Evolutionary conservation across 2,113 vertebrate species (phyloP), one percentile per base, ranked within the genome.

Genomic region (Mixornis gularis): DNA sequence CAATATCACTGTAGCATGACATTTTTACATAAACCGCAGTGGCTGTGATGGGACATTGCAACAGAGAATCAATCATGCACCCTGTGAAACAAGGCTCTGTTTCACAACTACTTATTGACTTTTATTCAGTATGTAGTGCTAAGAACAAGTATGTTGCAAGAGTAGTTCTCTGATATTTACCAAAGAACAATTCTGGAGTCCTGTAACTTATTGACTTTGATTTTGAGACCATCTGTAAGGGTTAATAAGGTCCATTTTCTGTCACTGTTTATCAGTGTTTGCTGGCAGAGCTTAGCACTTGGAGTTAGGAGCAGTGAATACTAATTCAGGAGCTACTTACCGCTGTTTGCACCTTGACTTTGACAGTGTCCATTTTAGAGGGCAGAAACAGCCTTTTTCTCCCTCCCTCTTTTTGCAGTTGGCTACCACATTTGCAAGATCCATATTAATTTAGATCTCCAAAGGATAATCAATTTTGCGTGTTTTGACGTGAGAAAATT

Each of bases 401-500:
- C n/a, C 24, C 6, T 58, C 10, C 8, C 13, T 68, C 26, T 52
- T 62, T 69, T 77, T 52, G 21, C 15, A 73, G 19, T 53, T 69
- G 19, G 55, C 72, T 74, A 72, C 34, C 3, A 8, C 51, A 51
- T 89, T 93, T 92, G 19, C 46, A 60, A 89, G 49, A 36, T 32
- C 12, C 1, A 2, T 44, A 73, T 55, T 92, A 92, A 79, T 73
- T 87, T 77, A 79, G 43, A 51, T 69, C 70, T 77, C 70, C 43
- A 79, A 89, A 82, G 21, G 13, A 87, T 30, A 93, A 85, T 85
- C 10, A 85, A 24, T 93, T 94, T 82, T 89, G 27, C 21, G 5
- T 85, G 64, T 92, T 93, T 91, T 85, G 92, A 92, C 89, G 59
- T 43, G 15, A 85, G 63, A 92, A 92, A 93, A 94, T 85, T 79